A percentile compares a stretch with the other conserved stretches of the same genome.
These are phyloP conservation scores for Timandra comae DNA, from an alignment of 2,888 invertebrate genomes.

Conservation along the genomic window DNA sequence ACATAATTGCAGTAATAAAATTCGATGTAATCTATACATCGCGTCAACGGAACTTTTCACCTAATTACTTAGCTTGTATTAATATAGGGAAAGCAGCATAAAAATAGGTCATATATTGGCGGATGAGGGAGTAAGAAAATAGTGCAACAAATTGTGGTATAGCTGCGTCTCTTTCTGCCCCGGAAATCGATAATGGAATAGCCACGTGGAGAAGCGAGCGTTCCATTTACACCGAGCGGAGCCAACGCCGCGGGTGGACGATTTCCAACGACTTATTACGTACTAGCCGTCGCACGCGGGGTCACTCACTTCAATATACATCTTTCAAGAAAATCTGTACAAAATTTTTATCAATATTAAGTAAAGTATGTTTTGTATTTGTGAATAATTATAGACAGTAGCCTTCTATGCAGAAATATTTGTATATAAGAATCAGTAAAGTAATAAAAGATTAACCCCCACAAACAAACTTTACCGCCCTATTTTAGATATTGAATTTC, in stretches of 20 bases:
- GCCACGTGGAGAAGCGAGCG: constrained; percentile 71
- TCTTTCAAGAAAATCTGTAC: no score
- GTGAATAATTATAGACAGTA: no score
- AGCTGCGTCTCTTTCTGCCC: constrained; percentile 60
- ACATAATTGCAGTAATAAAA: constrained; percentile 10
- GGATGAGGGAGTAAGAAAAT: constrained; percentile 62
- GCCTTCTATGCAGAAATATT: no score
- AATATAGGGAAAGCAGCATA: constrained; percentile 72
- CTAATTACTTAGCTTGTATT: constrained; percentile 73
- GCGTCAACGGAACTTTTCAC: constrained; percentile 56
- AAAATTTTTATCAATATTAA: no score
- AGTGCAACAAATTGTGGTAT: constrained; percentile 74
- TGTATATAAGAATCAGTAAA: no score
- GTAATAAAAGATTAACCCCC: no score
- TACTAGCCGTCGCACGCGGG: not conserved
- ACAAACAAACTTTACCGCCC: no score
- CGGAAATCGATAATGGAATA: constrained; percentile 76
- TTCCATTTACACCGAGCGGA: constrained; percentile 60
- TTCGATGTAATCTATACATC: constrained; percentile 46
- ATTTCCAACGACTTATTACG: constrained; percentile 24
- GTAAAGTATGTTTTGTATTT: no score
- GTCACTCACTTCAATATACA: constrained; percentile 11
- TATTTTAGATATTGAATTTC: constrained; percentile 49
- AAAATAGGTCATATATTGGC: constrained; percentile 77
- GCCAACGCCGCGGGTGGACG: constrained; percentile 46